Conservation (phyloP, 2,888 invertebrate genomes). For the Drosophila maculinotata region DNA sequence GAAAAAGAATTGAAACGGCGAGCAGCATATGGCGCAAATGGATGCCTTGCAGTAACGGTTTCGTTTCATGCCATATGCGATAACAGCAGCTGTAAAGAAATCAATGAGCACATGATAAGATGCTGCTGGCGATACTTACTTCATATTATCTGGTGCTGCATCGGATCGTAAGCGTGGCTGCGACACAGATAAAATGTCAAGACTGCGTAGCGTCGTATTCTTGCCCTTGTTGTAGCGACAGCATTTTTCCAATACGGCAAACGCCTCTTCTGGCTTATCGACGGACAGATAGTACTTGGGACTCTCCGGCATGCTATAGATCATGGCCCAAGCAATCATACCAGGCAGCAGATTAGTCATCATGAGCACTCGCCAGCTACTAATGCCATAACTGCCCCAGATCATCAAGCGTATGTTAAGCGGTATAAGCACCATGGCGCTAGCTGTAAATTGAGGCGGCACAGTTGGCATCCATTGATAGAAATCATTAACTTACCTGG, state of each 20-base stretch:
- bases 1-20: background rate
- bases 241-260: conserved; percentile 26
- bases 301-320: conserved; percentile 43
- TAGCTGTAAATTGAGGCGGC: conserved; percentile 7
- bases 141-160: fast-evolving
- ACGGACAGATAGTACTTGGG: conserved; percentile 43
- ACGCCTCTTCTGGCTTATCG: conserved; percentile 14
- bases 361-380: conserved; percentile 38
- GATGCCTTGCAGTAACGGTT: conserved; percentile 16
- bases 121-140: conserved; percentile 9
- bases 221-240: conserved; percentile 45
- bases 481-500: conserved; percentile 28
- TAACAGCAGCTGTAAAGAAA: conserved; percentile 6
- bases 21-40: conserved; percentile 22
- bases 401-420: conserved; percentile 6
- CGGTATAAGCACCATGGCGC: conserved; percentile 18
- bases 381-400: background rate
- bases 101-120: background rate
- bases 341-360: conserved; percentile 35
- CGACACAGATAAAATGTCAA: conserved; percentile 20
- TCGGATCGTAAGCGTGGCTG: conserved; percentile 3
- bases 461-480: background rate
- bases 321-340: conserved; percentile 10
- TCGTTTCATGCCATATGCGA: conserved; percentile 33
- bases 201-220: conserved; percentile 11